Base-by-base conservation (phyloP, 2,113 vertebrate species). In the Hemiprocne comata region DNA sequence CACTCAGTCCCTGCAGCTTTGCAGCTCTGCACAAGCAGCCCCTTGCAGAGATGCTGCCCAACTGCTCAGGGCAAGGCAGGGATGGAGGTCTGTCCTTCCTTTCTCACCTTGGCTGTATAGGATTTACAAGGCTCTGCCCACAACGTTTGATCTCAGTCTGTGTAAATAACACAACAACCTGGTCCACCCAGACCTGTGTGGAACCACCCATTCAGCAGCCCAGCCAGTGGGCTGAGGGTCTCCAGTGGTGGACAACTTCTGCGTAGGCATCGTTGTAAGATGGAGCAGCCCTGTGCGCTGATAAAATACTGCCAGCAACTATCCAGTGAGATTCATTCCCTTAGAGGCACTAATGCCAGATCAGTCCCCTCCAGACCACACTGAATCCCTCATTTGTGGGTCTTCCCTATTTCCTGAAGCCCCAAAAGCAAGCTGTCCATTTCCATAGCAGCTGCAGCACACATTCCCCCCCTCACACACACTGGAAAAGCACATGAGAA, bases 1-100 rank as follows among this genome's bases (percentile, higher is more conserved):
- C 33, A 13, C 50, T n/a, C 5, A 6, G 29, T 23, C 31, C 61
- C 50, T 20, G 9, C 50, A 51, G 50, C 50, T 51, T 51, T 46
- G 19, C 48, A 54, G 26, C 51, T 54, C 26, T 57, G 54, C 29
- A 57, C 18, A 11, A 20, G 33, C 34, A 61, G 61, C 42, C 50
- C 26, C 38, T 40, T 7, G 1, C 33, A n/a, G 60, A 50, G 38
- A 55, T 0, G 0, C 48, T 54, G 65, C 33, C 34, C 70, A 19
- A 3, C 2, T 5, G 33, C 61, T 29, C 18, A 1, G 26, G 61
- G 23, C n/a, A 29, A 48, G 36, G 76, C 72, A 67, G 48, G 17
- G 3, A 3, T 1, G 25, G 13, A 61, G 33, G 10, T 16, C 62
- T 75, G 67, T 4, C 42, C 73, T 31, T 40, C 6, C 58, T 7